These are phyloP conservation scores for Ormyrus rosae DNA, from an alignment of 2,888 invertebrate species.

Conservation along the genomic window DNA sequence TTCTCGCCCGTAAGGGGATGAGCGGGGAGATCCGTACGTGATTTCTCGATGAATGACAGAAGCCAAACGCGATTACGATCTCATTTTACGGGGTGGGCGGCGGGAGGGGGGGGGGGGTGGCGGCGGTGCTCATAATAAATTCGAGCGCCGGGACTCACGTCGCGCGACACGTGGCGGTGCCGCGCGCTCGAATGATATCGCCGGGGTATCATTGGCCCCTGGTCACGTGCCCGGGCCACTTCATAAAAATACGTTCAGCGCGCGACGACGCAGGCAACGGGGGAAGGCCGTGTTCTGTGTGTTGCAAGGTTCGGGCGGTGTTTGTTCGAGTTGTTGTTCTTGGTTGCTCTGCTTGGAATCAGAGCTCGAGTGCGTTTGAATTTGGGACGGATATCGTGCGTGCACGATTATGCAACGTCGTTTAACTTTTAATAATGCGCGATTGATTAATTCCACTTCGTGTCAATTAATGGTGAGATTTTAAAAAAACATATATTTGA, in stretches of 20 bases:
- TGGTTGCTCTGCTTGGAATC: no score
- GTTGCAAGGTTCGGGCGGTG: no score
- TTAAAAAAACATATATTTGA: no score
- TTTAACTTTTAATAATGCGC: no score
- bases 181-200: constrained; percentile 68
- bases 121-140: constrained; percentile 66
- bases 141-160: constrained; percentile 65
- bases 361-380: constrained; percentile 37
- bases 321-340: no score
- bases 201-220: constrained; percentile 64
- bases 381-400: no score
- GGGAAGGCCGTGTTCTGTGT: constrained; percentile 65
- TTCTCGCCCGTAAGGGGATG: background rate
- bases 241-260: constrained; percentile 65
- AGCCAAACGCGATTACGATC: constrained; percentile 70
- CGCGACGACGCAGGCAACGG: no score
- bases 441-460: no score
- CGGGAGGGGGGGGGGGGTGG: constrained; percentile 13
- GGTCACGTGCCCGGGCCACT: constrained; percentile 70
- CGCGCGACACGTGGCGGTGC: constrained; percentile 70
- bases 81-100: constrained; percentile 55
- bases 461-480: no score
- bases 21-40: constrained; percentile 59
- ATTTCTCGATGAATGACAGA: constrained; percentile 67
- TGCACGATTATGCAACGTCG: no score